These are phyloP conservation scores for Acropora yongei DNA, from an alignment of 64 coral and sea anemone species.

Conservation along the genomic window DNA sequence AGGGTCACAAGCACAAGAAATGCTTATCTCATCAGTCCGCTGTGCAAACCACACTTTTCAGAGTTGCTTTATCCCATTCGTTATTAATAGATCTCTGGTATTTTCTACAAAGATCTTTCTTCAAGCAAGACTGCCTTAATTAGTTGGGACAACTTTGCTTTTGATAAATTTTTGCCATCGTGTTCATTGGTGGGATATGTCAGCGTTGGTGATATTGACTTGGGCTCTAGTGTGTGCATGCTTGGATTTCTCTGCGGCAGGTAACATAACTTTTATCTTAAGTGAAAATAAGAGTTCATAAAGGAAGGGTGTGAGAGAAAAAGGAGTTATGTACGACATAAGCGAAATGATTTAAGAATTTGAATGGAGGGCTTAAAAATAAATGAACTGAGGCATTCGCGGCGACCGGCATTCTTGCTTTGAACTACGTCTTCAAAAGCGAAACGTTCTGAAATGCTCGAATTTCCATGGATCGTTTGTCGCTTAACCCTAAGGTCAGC, in stretches of 20 bases:
- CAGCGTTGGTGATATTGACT: neutral
- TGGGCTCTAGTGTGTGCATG: constrained; percentile 13
- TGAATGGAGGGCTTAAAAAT: too few relatives aligned
- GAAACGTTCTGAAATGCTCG: too few relatives aligned
- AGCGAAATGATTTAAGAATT: too few relatives aligned
- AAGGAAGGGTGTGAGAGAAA: too few relatives aligned
- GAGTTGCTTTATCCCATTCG: neutral
- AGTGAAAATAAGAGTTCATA: neutral
- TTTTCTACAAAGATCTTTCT: neutral
- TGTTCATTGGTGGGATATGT: neutral
- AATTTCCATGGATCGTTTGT: too few relatives aligned
- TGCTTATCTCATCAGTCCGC: neutral
- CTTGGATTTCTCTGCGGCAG: constrained; percentile 2
- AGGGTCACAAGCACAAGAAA: neutral
- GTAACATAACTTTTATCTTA: neutral
- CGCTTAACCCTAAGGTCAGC: too few relatives aligned
- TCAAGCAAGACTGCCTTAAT: neutral
- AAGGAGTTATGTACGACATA: too few relatives aligned
- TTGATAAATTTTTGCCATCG: too few relatives aligned
- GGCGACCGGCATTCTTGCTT: too few relatives aligned
- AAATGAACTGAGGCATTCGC: too few relatives aligned
- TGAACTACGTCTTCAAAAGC: too few relatives aligned
- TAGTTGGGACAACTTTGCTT: too few relatives aligned
- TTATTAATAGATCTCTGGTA: neutral
- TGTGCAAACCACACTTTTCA: neutral